Evolutionary conservation across 2,888 invertebrate genomes (phyloP).

Genomic region (Drosophila formosana): DNA sequence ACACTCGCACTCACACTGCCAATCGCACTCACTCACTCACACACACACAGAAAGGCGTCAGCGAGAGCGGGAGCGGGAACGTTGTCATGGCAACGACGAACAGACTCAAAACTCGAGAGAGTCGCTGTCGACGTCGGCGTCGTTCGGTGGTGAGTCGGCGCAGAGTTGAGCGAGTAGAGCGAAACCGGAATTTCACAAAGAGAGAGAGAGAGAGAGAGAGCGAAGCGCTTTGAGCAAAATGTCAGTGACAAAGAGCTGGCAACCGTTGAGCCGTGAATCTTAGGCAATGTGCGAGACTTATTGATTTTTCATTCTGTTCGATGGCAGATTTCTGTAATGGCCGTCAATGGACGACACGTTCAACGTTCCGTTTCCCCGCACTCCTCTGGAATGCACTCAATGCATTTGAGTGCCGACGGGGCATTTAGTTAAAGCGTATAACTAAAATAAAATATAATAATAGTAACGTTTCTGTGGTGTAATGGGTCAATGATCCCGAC

Average conservation of each 20-base stretch:
- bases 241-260: slow-evolving; percentile 25
- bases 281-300: slow-evolving; percentile 55
- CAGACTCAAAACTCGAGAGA: slow-evolving; percentile 27
- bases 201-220: slow-evolving; percentile 21
- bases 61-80: slow-evolving; percentile 23
- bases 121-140: slow-evolving; percentile 3
- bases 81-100: slow-evolving; percentile 70
- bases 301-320: slow-evolving; percentile 70
- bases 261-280: slow-evolving; percentile 29
- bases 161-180: slow-evolving; percentile 49
- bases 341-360: slow-evolving; percentile 45
- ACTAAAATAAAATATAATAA: slow-evolving; percentile 12
- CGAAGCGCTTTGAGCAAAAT: slow-evolving; percentile 42
- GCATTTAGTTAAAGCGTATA: slow-evolving; percentile 16
- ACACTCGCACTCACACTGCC: slow-evolving; percentile 38
- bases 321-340: slow-evolving; percentile 55
- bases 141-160: slow-evolving; percentile 71
- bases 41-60: not conserved
- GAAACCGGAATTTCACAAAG: slow-evolving; percentile 67
- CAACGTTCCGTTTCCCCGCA: not conserved
- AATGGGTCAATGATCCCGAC: not conserved
- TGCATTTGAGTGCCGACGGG: slow-evolving; percentile 14
- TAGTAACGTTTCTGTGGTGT: too few species aligned
- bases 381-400: slow-evolving; percentile 44
- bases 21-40: slow-evolving; percentile 39